Base-by-base conservation (phyloP, 2,888 invertebrate species). In the Gari tellinella region DNA sequence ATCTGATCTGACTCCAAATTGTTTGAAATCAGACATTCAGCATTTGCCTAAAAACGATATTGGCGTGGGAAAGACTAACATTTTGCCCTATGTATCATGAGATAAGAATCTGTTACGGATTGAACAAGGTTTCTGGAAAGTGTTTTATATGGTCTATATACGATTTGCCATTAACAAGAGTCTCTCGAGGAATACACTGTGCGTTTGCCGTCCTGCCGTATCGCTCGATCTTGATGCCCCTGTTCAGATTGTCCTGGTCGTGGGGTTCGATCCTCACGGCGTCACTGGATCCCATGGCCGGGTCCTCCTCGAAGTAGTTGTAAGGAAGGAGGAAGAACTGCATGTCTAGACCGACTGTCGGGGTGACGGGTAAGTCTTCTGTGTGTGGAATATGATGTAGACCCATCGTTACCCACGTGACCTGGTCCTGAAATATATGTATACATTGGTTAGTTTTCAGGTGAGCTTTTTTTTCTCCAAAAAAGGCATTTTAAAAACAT, bases 351-450 rank as follows among this genome's bases (percentile, higher is more conserved):
- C 76, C 76, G 38, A 65, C 65, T 0, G 76, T 77, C 23, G 76
- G 51, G 14, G 68, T 64, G 12, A 62, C 52, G 3, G 76, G 76
- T 2, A 77, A 40, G 37, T 77, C 76, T 45, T 77, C 76, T 21
- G 51, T 77, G 61, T 72, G 72, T 8, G 76, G 76, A 7, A 77
- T 64, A 41, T 72, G 76, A 41, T 77, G 68, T 4, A 64, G 49
- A 10, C 72, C 76, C 61, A 77, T 55, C 10, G 76, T 68, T 21
- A 77, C 62, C 76, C 76, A 77, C 7, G 68, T 62, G 1, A 77
- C 76, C 31, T 72, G 72, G 58, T 72, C 76, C 76, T 77, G 55
- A 25, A 40, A 25, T 10, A 15, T 8, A 52, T 7, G 31, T 31
- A 10, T 10, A 31, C 4, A 31, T 31, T 31, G 10, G 4, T 31